Evolutionary conservation across 2,888 invertebrate genomes (phyloP), one percentile per base, ranked within the genome.

Genomic region (Lasioglossum pauxillum): DNA sequence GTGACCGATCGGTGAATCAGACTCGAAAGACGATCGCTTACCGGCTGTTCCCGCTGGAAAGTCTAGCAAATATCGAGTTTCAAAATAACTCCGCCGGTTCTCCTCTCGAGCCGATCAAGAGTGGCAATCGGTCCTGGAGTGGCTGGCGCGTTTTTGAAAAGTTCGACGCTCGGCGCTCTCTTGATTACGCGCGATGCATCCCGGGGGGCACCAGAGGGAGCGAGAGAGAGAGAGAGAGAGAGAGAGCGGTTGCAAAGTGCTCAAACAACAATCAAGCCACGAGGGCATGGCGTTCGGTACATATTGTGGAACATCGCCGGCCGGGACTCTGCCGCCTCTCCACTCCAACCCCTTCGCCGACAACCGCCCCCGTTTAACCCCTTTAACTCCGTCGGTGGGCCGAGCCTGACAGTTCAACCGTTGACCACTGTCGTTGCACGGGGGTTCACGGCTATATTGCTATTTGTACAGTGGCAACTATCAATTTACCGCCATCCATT

Each of bases 401-500:
- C 80, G 81, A 57, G 27, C 67, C 80, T 83, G 88, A 88, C 89
- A 91, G 88, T 90, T 89, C 83, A 81, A 80, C 85, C 85, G 78
- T 76, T 87, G 86, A 86, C 85, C 87, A 76, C 74, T 84, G 87
- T 81, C 87, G 86, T 84, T 84, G 71, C 57, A 75, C 67, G 78
- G 60, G 78, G 31, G 41, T 76, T 85, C 84, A 86, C 82, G 83
- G 91, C 89, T 91, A 90, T 93, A 93, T 92, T 88, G 88, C 91
- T 92, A 90, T 93, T 93, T 92, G 92, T 90, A 88, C 90, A 92
- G 89, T 83, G 87, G 88, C 91, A 90, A 92, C 92, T 93, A 93
- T 92, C 93, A 93, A 94, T 94, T 93, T 94, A 89, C 87, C 91
- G 89, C 89, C 90, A 92, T 94, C 92, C 90, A 92, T 92, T 93